These are phyloP conservation scores for Agapornis canus DNA, from an alignment of 2,797 vertebrate genomes.

Conservation along the genomic window DNA sequence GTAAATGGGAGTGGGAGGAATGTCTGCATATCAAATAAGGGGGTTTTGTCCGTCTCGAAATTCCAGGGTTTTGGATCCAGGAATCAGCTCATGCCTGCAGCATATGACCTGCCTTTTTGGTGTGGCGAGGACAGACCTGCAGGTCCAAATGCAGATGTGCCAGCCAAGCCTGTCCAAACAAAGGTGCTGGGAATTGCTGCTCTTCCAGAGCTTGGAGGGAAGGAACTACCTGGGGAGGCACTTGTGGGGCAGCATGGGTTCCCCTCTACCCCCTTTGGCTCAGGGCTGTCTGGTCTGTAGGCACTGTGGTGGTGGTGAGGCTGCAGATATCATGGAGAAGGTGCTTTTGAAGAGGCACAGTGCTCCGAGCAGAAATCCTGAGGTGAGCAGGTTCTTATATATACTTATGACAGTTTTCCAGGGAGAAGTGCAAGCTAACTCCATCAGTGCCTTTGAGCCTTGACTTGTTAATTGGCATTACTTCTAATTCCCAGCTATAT, in stretches of 20 bases:
- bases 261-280: not conserved
- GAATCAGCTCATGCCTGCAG: not conserved
- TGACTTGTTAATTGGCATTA: conserved; percentile 84
- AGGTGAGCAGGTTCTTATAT: conserved; percentile 39
- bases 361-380: not conserved
- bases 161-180: not conserved
- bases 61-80: conserved; percentile 43
- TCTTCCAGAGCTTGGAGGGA: not conserved
- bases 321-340: not conserved
- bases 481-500: conserved; percentile 81
- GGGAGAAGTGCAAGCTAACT: conserved; percentile 71
- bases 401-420: conserved; percentile 60
- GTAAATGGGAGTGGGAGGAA: conserved; percentile 36
- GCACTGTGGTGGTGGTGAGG: rapidly evolving
- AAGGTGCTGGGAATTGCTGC: not conserved
- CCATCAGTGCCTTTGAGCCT: conserved; percentile 79
- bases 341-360: not conserved
- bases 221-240: not conserved
- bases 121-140: not conserved
- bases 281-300: not conserved
- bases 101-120: not conserved
- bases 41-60: not conserved
- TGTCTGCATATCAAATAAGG: conserved; percentile 18
- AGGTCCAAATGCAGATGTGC: not conserved
- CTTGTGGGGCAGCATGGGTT: not conserved